These are phyloP conservation scores for Drosophila picticornis DNA, from an alignment of 2,888 invertebrate species.

Conservation along the genomic window DNA sequence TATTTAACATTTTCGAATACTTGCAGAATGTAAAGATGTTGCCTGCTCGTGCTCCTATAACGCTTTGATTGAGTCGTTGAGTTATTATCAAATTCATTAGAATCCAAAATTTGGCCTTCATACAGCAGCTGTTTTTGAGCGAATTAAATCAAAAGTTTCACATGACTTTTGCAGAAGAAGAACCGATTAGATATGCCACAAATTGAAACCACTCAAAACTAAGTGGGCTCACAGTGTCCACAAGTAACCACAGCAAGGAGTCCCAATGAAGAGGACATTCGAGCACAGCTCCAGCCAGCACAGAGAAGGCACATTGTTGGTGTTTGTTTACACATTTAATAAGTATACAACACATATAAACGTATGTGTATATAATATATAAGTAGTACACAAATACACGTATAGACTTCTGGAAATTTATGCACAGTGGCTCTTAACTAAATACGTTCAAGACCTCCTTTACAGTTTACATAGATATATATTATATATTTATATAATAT, in stretches of 20 bases:
- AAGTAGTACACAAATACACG: not conserved
- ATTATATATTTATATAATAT: no score
- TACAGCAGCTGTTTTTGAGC: constrained; percentile 64
- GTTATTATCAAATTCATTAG: constrained; percentile 10
- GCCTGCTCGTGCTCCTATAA: not conserved
- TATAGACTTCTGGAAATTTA: not conserved
- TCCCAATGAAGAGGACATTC: constrained; percentile 15
- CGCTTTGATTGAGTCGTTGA: not conserved
- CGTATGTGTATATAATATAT: not conserved
- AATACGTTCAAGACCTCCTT: not conserved
- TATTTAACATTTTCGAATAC: not conserved
- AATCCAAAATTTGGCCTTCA: constrained; percentile 59
- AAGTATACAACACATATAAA: not conserved
- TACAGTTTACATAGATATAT: not conserved
- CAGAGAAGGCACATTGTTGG: constrained; percentile 48
- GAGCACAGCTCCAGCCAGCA: constrained; percentile 14
- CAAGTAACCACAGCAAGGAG: constrained; percentile 10
- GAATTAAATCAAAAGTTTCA: constrained; percentile 51
- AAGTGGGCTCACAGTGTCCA: constrained; percentile 16
- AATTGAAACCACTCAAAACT: constrained; percentile 14
- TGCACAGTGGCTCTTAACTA: not conserved
- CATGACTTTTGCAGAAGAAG: constrained; percentile 43
- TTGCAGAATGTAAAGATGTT: not conserved
- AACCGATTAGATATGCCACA: constrained; percentile 19
- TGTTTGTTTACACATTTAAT: constrained; percentile 64